Percentiles rank a stretch among this genome's conserved stretches.
Evolutionary conservation across 2,888 invertebrate species (phyloP).

Genomic region (Lithophane leautieri): DNA sequence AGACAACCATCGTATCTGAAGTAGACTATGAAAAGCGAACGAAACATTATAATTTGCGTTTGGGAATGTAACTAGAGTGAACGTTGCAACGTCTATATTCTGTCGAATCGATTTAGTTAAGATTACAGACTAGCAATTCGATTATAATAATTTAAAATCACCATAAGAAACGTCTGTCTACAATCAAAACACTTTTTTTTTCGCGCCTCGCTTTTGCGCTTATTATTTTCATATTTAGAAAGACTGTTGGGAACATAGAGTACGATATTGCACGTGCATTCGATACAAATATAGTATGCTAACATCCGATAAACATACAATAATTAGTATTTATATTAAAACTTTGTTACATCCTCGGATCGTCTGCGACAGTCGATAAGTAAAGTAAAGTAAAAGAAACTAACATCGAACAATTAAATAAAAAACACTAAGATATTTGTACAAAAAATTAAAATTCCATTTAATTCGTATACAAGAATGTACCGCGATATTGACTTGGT

Average conservation of each 20-base stretch:
- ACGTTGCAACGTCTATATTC: conserved; percentile 47
- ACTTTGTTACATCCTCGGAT: conserved; percentile 64
- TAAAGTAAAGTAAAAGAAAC: conserved; percentile 42
- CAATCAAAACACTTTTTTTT: conserved; percentile 48
- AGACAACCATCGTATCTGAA: conserved; percentile 1
- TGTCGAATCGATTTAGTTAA: conserved; percentile 50
- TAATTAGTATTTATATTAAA: conserved; percentile 59
- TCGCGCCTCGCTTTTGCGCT: conserved; percentile 25
- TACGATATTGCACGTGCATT: conserved; percentile 68
- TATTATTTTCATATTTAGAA: conserved; percentile 47
- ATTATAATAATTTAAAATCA: conserved; percentile 62
- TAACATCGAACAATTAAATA: conserved; percentile 68
- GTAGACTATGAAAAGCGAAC: conserved; percentile 10
- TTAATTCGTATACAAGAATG: conserved; percentile 72
- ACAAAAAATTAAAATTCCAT: conserved; percentile 68
- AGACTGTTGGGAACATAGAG: conserved; percentile 64
- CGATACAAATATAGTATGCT: conserved; percentile 66
- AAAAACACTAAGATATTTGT: conserved; percentile 68
- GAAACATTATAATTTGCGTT: conserved; percentile 18
- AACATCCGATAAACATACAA: conserved; percentile 63
- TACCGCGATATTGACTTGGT: conserved; percentile 62
- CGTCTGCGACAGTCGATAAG: conserved; percentile 48
- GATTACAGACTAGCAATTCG: conserved; percentile 61
- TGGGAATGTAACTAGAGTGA: conserved; percentile 54
- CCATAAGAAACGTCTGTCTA: conserved; percentile 43